Base-by-base conservation (phyloP, 2,888 invertebrate species). In the Euclidia mi region DNA sequence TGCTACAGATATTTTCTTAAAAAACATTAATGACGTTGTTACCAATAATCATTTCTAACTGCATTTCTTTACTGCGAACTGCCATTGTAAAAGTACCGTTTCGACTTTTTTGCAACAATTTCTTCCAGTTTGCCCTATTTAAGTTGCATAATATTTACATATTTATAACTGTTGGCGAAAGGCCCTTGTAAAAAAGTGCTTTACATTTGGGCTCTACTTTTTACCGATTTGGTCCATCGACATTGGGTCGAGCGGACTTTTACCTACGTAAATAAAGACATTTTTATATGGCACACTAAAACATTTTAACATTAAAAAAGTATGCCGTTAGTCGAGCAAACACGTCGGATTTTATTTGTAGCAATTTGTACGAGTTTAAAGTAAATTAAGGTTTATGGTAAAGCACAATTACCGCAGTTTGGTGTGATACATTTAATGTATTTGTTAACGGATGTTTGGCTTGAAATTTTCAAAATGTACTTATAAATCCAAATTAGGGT, bases 141-240 rank as follows among this genome's bases (percentile, higher is more conserved):
- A 76, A 67, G 78, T 85, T 85, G 84, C 81, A 83, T 75, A 81
- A 65, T 71, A 71, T 77, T 77, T 55, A 67, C 60, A 74, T 65
- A 67, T 70, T 74, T 64, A 57, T 69, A 71, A 76, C 76, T 17
- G 69, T 17, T 35, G 40, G 64, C 56, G 77, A 71, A 78, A 76
- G 57, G 42, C 37, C 15, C 47, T 53, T 57, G 34, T 64, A 73
- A 86, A 89, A 84, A 86, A 83, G 71, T 78, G 81, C 76, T 82
- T 87, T 79, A 88, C 74, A 83, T 89, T 87, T 76, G 86, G 83
- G 91, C 47, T 90, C 91, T 82, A 92, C 88, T 94, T 94, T 93
- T 94, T 94, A 93, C 86, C 79, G 81, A 89, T 89, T 81, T 84
- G 76, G 88, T 76, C 87, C 89, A 87, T 82, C 81, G 72, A 72